Evolutionary conservation across 2,888 invertebrate species (phyloP), one percentile per base, ranked within the genome.

Genomic region (Melitaea athalia): DNA sequence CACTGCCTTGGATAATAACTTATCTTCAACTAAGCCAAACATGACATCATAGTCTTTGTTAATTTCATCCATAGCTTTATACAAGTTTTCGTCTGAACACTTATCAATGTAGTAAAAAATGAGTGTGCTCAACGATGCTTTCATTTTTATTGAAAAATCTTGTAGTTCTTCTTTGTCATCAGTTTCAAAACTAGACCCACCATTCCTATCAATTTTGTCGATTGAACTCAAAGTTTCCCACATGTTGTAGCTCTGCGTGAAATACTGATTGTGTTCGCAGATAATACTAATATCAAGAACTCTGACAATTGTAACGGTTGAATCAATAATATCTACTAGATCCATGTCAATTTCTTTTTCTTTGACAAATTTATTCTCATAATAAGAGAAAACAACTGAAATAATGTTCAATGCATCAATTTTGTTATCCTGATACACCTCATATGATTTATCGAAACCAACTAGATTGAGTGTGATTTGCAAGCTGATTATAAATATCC

Each of bases 291-390:
- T 73, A 59, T 84, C 75, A n/a, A 91, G 72, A 7, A 78, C 79
- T 53, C 76, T 81, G 0, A 86, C 75, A 64, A 91, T 85, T 12
- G 86, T 83, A 17, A 79, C 85, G 24, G 82, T 82, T 5, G 88
- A 87, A 43, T 90, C 89, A 14, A 91, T 76, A 53, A 92, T 81
- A 68, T 90, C 88, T 3, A 87, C 78, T 38, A 91, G 78, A 73
- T 90, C 91, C 1, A 82, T 76, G 70, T 91, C 91, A 64, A 91
- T 85, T 71, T 88, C 87, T 68, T 89, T 87, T 43, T 84, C 81
- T 59, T 76, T 72, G 8, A 85, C 80, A 68, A 91, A 81, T 75
- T 89, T 91, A 15, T 81, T 82, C 74, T 89, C 86, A 76, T 89
- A 91, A 75, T 89, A 88, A 57, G 77, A 76, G 8, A 92, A 72